Evolutionary conservation across 2,797 vertebrate genomes (phyloP).

Genomic region (Danio choprae): DNA sequence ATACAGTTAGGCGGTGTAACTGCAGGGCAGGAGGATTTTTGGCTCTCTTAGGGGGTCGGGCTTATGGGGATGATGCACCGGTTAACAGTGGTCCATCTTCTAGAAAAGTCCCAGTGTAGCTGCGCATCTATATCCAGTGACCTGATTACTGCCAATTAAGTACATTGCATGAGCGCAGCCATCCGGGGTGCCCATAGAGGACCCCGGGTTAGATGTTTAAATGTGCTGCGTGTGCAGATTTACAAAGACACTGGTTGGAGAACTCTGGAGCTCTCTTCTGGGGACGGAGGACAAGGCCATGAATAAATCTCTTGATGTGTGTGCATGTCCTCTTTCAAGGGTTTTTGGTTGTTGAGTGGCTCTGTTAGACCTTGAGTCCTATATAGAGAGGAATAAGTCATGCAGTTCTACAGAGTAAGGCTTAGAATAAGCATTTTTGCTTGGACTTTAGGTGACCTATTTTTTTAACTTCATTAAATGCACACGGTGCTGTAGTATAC

Average conservation of each 20-base stretch:
- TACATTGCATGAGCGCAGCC: conserved; percentile 61
- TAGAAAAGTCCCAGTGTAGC: conserved; percentile 54
- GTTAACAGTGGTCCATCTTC: conserved; percentile 25
- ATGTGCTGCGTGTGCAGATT: conserved; percentile 31
- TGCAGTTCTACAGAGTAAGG: background rate
- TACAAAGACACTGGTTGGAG: conserved; percentile 20
- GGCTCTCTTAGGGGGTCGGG: background rate
- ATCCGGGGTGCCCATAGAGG: conserved; percentile 46
- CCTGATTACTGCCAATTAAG: conserved; percentile 68
- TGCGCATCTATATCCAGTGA: conserved; percentile 55
- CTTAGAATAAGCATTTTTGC: conserved; percentile 4
- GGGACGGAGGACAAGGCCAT: conserved; percentile 2
- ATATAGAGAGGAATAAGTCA: background rate
- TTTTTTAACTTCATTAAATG: too few relatives aligned
- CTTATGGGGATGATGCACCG: background rate
- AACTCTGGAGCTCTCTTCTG: conserved; percentile 5
- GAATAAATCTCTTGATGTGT: background rate
- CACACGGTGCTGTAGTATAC: too few relatives aligned
- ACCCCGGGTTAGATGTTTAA: conserved; percentile 2
- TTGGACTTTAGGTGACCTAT: too few relatives aligned
- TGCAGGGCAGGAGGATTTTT: background rate
- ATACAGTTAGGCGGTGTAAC: conserved; percentile 52
- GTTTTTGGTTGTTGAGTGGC: conserved; percentile 13
- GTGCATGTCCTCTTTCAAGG: conserved; percentile 10
- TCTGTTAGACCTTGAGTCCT: conserved; percentile 22